These are phyloP conservation scores for Masticophis lateralis DNA, from an alignment of 2,797 vertebrate genomes.

Conservation along the genomic window DNA sequence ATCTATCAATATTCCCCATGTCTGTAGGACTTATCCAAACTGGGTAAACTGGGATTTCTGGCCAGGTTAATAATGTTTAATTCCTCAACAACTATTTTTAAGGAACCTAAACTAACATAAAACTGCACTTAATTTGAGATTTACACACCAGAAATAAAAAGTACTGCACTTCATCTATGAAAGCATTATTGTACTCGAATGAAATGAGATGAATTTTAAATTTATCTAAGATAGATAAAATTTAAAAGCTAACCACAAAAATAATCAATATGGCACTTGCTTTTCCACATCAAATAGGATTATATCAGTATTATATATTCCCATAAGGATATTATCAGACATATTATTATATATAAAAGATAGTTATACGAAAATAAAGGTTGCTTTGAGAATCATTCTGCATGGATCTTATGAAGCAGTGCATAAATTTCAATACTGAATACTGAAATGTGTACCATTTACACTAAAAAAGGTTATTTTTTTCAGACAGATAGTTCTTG, in stretches of 20 bases:
- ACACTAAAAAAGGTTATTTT: background rate
- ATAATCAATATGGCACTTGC: background rate
- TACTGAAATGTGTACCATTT: background rate
- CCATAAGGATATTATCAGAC: background rate
- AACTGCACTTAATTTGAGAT: background rate
- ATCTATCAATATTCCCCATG: background rate
- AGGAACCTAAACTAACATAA: background rate
- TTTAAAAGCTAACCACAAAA: background rate
- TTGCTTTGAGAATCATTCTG: background rate
- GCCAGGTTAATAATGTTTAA: background rate
- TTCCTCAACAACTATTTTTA: background rate
- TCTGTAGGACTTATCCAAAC: background rate
- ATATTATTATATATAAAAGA: background rate
- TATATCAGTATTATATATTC: background rate
- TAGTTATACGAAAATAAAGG: background rate
- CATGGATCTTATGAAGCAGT: background rate
- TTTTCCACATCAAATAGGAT: background rate
- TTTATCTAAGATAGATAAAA: background rate
- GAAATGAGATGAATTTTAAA: background rate
- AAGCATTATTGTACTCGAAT: background rate
- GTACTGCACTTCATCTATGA: background rate
- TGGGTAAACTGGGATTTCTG: background rate
- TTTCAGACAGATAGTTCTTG: background rate
- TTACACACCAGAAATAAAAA: background rate
- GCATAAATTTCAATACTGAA: background rate